These are phyloP conservation scores for Rhodinocichla rosea DNA, from an alignment of 2,113 vertebrate genomes.

Conservation along the genomic window DNA sequence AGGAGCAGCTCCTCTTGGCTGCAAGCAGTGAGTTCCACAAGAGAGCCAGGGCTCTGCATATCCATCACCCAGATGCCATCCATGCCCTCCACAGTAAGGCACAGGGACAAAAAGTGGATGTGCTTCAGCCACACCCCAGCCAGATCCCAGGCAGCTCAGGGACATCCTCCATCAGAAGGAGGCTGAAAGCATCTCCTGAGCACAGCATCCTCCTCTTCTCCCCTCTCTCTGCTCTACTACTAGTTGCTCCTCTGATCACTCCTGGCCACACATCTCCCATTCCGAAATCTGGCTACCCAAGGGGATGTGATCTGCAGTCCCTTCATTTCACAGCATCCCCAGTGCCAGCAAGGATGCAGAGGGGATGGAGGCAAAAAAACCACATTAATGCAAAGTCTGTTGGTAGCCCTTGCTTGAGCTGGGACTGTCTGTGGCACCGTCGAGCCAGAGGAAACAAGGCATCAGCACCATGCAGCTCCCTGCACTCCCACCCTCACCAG, in stretches of 20 bases:
- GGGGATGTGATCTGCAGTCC: background rate
- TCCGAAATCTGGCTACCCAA: accelerated
- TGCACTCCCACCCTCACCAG: background rate
- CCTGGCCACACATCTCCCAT: background rate
- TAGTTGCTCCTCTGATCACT: background rate
- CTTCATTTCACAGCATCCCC: background rate
- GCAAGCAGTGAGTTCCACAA: background rate
- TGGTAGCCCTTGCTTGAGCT: background rate
- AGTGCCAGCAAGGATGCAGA: background rate
- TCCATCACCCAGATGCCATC: background rate
- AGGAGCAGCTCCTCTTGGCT: background rate
- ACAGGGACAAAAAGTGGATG: background rate
- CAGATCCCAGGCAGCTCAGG: background rate
- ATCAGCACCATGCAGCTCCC: background rate
- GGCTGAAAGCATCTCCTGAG: background rate
- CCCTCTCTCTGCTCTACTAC: background rate
- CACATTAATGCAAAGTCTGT: background rate
- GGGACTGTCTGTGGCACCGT: accelerated
- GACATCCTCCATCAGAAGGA: background rate
- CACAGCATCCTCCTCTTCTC: background rate
- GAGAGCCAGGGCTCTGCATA: background rate
- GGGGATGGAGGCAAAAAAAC: background rate
- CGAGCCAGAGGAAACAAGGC: accelerated
- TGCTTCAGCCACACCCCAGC: background rate
- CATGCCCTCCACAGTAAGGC: background rate